Evolutionary conservation across 37 sponge, comb jelly and placozoan genomes (phyloP), one percentile per base, ranked within the genome.

Genomic region (Spongilla lacustris): DNA sequence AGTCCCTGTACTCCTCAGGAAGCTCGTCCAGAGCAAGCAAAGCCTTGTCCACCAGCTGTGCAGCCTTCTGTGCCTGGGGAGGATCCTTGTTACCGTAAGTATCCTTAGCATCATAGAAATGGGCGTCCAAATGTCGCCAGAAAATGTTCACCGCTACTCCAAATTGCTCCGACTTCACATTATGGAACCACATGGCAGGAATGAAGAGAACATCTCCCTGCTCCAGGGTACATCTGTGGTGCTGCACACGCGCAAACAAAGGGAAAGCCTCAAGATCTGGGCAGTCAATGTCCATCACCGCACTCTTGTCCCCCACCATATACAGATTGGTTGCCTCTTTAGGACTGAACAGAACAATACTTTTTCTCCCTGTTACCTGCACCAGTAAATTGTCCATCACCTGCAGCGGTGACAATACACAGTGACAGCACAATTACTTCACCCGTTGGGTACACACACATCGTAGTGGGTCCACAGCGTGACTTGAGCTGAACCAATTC

Each of bases 141-240:
- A 98, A 98, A 0, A 92, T 34, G 73, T 98, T 98, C 0, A 98
- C 91, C 30, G 94, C 98, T 31, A 98, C 93, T 6, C 95, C 81
- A 81, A 94, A 98, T 67, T 91, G 93, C 29, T 94, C 72, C 0
- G 90, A 69, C 22, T 72, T 75, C 27, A 95, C 92, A 85, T 98
- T 93, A 79, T 98, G 98, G 74, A 96, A 96, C 98, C 98, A 98
- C 50, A 96, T 84, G 1, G 98, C 96, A n/a, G 98, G 98, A 17
- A 98, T 93, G 78, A 90, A 98, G 46, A 98, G 84, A 9, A 98
- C 89, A 27, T 98, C 98, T 5, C 98, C 98, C 21, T 92, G 87
- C 27, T 84, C 76, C 29, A 98, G 83, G 0, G 76, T 12, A 19
- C 92, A 86, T 73, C 90, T 96, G 33, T 71, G 81, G 22, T 82